Conservation (phyloP, 1,140 invertebrate species). For the Drosophila subpulchrella region DNA sequence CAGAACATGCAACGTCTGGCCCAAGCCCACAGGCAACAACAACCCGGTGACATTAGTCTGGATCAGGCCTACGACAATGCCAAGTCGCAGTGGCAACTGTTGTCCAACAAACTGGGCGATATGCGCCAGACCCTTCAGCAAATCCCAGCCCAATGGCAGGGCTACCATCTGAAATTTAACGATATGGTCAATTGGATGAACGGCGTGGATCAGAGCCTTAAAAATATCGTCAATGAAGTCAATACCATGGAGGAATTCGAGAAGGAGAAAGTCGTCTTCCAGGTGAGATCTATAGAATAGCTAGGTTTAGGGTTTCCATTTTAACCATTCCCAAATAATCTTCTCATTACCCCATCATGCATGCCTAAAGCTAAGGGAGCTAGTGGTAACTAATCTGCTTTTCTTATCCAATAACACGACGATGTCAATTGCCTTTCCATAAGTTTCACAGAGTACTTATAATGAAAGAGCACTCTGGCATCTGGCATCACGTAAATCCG, state of each 20-base stretch:
- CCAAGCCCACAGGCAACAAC: slow-evolving; percentile 87
- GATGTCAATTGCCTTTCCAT: too few relatives aligned
- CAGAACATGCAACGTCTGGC: slow-evolving; percentile 90
- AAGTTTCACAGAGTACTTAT: too few relatives aligned
- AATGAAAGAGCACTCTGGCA: too few relatives aligned
- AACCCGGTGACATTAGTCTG: slow-evolving; percentile 88
- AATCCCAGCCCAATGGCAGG: slow-evolving; percentile 95
- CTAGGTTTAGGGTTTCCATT: not conserved
- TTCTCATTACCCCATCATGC: slow-evolving; percentile 49
- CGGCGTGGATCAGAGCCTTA: slow-evolving; percentile 92
- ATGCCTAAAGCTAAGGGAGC: slow-evolving; percentile 85
- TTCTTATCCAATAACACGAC: not conserved
- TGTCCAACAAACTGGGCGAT: slow-evolving; percentile 89
- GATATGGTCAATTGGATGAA: slow-evolving; percentile 97
- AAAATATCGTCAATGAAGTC: slow-evolving; percentile 93
- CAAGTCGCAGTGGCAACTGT: slow-evolving; percentile 90
- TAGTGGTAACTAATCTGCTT: slow-evolving; percentile 86
- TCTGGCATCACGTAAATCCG: too few relatives aligned
- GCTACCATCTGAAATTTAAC: slow-evolving; percentile 92
- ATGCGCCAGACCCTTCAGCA: slow-evolving; percentile 92
- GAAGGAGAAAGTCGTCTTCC: slow-evolving; percentile 93
- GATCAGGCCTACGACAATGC: slow-evolving; percentile 88
- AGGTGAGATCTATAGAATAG: slow-evolving; percentile 87
- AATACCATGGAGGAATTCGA: slow-evolving; percentile 95
- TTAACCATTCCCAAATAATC: slow-evolving; percentile 23